A percentile compares a stretch with the other conserved stretches of the same genome.
Evolutionary conservation across 2,113 vertebrate genomes (phyloP).

Genomic region (Amia ocellicauda): DNA sequence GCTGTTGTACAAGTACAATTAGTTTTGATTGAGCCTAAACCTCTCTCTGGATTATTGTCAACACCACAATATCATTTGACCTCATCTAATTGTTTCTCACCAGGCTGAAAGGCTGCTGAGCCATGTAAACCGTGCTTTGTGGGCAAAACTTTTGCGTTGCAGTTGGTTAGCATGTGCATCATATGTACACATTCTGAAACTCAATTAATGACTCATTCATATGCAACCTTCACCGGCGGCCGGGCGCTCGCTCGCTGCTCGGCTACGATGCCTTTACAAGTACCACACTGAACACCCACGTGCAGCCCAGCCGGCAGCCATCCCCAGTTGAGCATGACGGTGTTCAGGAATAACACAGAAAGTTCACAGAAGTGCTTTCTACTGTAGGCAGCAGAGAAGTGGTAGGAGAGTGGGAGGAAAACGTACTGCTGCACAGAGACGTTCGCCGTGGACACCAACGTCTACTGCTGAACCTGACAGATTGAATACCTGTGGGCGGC

Average conservation of each 20-base stretch:
- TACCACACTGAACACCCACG: constrained; percentile 30
- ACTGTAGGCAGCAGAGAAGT: neutral
- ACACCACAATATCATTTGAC: too few relatives aligned
- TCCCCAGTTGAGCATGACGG: constrained; percentile 20
- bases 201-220: constrained; percentile 66
- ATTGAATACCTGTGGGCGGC: constrained; percentile 54
- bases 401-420: neutral
- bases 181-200: constrained; percentile 69
- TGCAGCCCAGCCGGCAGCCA: neutral
- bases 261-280: constrained; percentile 33
- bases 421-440: neutral
- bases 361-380: neutral
- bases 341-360: constrained; percentile 1
- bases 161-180: constrained; percentile 60
- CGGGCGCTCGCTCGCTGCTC: constrained; percentile 30
- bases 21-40: too few relatives aligned
- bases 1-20: too few relatives aligned
- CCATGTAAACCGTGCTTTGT: constrained; percentile 13
- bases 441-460: neutral
- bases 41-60: too few relatives aligned
- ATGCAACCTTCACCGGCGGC: constrained; percentile 54
- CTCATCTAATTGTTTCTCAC: too few relatives aligned
- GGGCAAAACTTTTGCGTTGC: constrained; percentile 33
- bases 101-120: constrained; percentile 5
- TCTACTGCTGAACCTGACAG: constrained; percentile 1